phyloP scores from a whole-genome alignment of 2,888 invertebrate genomes.

The Listrodromus nycthemerus region DNA sequence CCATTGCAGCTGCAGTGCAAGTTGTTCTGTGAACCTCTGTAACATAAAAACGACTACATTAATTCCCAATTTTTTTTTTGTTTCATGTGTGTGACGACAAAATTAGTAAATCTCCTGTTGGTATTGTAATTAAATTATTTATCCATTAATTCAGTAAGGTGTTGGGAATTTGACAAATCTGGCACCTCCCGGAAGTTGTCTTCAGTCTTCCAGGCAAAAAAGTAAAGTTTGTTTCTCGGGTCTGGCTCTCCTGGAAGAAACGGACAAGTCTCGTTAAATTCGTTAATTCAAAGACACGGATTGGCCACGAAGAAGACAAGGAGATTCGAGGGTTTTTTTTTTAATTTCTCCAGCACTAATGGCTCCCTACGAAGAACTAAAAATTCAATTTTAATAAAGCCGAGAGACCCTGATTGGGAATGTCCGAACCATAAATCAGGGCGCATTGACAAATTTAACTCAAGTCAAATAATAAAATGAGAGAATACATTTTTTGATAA shows the following conservation, averaged over 20 bases:
- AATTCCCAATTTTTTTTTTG: neutral
- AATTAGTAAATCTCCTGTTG: neutral
- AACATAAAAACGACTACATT: constrained; percentile 76
- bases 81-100: neutral
- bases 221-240: neutral
- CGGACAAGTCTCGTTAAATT: constrained; percentile 43
- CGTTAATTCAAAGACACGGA: constrained; percentile 39
- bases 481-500: too few relatives aligned
- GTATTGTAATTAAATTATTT: neutral
- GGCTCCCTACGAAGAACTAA: constrained; percentile 41
- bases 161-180: constrained; percentile 43
- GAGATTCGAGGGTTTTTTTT: constrained; percentile 1
- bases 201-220: constrained; percentile 24
- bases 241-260: neutral
- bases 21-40: constrained; percentile 90
- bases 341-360: constrained; percentile 34
- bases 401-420: neutral
- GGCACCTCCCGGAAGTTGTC: constrained; percentile 48
- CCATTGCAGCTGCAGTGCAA: constrained; percentile 88
- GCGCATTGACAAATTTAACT: neutral
- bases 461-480: neutral
- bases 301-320: neutral
- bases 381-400: constrained; percentile 57
- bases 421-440: constrained; percentile 12
- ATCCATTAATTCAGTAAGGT: neutral